Base-by-base conservation (phyloP, 2,888 invertebrate species). In the Sinhomidia bicolor region DNA sequence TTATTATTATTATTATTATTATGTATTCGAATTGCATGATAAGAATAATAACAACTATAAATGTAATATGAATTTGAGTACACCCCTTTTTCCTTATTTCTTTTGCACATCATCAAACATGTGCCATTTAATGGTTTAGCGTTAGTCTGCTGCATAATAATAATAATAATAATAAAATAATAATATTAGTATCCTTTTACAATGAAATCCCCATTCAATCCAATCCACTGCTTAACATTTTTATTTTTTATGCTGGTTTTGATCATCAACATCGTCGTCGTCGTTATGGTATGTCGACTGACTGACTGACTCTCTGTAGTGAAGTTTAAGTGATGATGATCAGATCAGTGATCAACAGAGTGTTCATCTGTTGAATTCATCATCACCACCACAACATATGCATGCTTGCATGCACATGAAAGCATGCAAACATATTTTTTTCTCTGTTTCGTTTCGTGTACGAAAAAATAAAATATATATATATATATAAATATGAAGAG, bases 1-100 rank as follows among this genome's bases (percentile, higher is more conserved):
- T 81, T 65, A 71, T 41, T 32, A 57, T 62, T 62, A 68, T 68
- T 68, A 51, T 51, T 41, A 41, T 41, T 36, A 41, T 36, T 57
- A 26, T 20, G 9, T n/a, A n/a, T n/a, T n/a, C n/a, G n/a, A n/a
- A 74, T 74, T 78, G 78, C 78, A 78, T 74, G 74, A 84, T 84
- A 84, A 84, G 60, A 84, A 74, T 84, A 84, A 84, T 74, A n/a
- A n/a, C n/a, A 54, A 84, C 83, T 74, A 57, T 84, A 26, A 74
- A 84, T 74, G 60, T 74, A 44, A 44, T 44, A 81, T 54, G 29
- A 32, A 51, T 44, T 71, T 83, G 68, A 26, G 32, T 71, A 83
- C 83, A 83, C 83, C 83, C 71, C 36, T 71, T 82, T 79, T 32
- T 32, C 62, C n/a, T 65, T 41, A 36, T 26, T 47, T 71, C 47